Base-by-base conservation (phyloP, 2,113 vertebrate genomes). In the Galemys pyrenaicus region DNA sequence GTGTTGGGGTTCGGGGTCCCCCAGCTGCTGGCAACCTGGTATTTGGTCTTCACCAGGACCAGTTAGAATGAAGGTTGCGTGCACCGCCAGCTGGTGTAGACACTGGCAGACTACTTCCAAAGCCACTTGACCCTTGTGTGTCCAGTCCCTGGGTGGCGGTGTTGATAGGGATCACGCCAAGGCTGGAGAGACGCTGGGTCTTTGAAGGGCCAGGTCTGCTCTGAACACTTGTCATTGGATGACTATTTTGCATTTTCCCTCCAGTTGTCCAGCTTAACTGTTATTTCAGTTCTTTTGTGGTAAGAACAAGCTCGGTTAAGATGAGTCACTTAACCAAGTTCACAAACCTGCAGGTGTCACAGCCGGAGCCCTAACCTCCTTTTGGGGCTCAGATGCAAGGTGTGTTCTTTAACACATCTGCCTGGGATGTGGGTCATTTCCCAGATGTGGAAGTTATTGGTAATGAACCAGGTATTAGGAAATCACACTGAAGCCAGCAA, bases 331-430 rank as follows among this genome's bases (percentile, higher is more conserved):
- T n/a, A 13, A 28, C 0, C 22, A 39, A 78, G 44, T 62, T 56
- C 19, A 16, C 17, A 32, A 49, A 75, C 11, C 8, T 73, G 9
- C 37, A 4, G 28, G 1, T 11, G 2, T 39, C 51, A 58, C 20
- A 58, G 54, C 0, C 41, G 84, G 64, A 75, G 24, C 8, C 80
- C 20, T 22, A 20, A 28, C 13, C 32, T 35, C 44, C 44, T 64
- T n/a, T n/a, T 22, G 70, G 37, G 28, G 9, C 16, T 28, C 4
- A 32, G 13, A 22, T 4, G 7, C 30, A 60, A 51, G 13, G 4
- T 6, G 10, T 13, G 75, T 0, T 73, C 8, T 37, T 12, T 5
- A 92, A 0, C 6, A 13, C 5, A 11, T 1, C 7, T 86, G 0
- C 32, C 26, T 35, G 28, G 12, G 24, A 24, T 0, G 6, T 0